These are phyloP conservation scores for Drosophila rufa DNA, from an alignment of 1,140 invertebrate species.

Conservation along the genomic window DNA sequence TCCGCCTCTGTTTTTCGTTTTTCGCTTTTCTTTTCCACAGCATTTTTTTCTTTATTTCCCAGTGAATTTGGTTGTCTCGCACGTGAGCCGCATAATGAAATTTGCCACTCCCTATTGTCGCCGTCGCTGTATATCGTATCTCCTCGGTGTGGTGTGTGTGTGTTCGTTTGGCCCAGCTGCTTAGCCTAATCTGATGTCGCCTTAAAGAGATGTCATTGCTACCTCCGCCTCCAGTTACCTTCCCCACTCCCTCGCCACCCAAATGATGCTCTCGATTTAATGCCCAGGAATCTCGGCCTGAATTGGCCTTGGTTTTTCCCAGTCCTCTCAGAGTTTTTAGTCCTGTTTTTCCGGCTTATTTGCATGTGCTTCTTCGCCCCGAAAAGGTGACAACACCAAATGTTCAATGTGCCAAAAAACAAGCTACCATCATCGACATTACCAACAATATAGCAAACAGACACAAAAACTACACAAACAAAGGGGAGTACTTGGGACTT, in stretches of 20 bases:
- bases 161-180: slow-evolving; percentile 70
- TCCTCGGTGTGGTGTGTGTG: slow-evolving; percentile 21
- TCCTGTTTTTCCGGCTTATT: slow-evolving; percentile 60
- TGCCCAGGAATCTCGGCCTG: slow-evolving; percentile 73
- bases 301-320: slow-evolving; percentile 39
- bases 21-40: slow-evolving; percentile 43
- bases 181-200: slow-evolving; percentile 80
- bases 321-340: slow-evolving; percentile 13
- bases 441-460: slow-evolving; percentile 38
- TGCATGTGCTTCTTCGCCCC: slow-evolving; percentile 59
- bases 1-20: slow-evolving; percentile 33
- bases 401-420: slow-evolving; percentile 80
- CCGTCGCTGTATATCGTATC: slow-evolving; percentile 23
- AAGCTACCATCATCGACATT: slow-evolving; percentile 61
- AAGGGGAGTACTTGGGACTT: background rate
- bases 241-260: background rate
- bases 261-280: slow-evolving; percentile 65
- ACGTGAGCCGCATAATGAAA: slow-evolving; percentile 83
- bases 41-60: slow-evolving; percentile 75
- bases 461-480: slow-evolving; percentile 28
- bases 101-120: slow-evolving; percentile 71
- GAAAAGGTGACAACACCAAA: slow-evolving; percentile 81
- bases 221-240: background rate
- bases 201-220: slow-evolving; percentile 75
- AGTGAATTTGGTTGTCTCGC: slow-evolving; percentile 84